Percentiles rank a stretch among this genome's conserved stretches.
Conservation (phyloP, 30 jellyfish, hydroid and myxozoan genomes). For the Hydra vulgaris region DNA sequence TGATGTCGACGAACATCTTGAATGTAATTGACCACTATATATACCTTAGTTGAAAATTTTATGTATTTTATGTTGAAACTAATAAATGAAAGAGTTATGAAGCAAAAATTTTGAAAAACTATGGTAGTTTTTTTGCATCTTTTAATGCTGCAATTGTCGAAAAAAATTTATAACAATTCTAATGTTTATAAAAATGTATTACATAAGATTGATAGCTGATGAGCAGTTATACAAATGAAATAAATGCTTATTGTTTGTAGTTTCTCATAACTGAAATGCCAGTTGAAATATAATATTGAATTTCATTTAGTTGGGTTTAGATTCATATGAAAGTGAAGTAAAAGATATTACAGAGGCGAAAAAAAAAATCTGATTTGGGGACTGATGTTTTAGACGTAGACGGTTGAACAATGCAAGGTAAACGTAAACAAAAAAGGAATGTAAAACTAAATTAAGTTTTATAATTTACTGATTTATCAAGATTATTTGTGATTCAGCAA, state of each 20-base stretch:
- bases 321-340: not conserved
- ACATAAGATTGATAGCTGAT: not conserved
- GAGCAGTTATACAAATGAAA: not conserved
- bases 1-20: not conserved
- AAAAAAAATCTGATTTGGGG: not conserved
- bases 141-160: not conserved
- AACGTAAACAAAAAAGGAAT: not conserved
- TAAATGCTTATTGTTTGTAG: not conserved
- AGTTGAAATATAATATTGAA: not conserved
- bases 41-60: not conserved
- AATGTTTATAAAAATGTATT: too few species aligned
- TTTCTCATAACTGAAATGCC: not conserved
- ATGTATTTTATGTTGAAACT: not conserved
- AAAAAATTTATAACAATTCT: too few species aligned
- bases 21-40: not conserved
- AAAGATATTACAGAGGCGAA: not conserved
- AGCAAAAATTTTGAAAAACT: not conserved
- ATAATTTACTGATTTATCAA: not conserved
- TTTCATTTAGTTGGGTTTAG: not conserved
- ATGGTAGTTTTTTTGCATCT: not conserved
- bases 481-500: not conserved
- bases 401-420: not conserved
- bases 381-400: not conserved
- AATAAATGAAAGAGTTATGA: not conserved
- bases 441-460: not conserved